Base-by-base conservation (phyloP, 2,797 vertebrate species). In the Siniperca scherzeri region DNA sequence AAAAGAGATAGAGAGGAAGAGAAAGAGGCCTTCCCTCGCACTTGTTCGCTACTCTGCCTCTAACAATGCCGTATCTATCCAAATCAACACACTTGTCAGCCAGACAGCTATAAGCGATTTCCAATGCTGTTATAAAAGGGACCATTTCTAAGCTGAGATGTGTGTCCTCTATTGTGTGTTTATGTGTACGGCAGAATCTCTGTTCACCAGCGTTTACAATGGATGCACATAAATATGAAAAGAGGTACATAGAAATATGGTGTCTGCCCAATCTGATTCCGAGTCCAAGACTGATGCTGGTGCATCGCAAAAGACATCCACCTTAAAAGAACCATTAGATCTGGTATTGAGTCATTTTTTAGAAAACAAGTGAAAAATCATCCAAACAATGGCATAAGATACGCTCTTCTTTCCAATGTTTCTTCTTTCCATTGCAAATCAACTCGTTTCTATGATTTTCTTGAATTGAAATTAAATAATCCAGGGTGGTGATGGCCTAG, bases 31-130 rank as follows among this genome's bases (percentile, higher is more conserved):
- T 94, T 95, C 91, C 91, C 87, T 93, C 89, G 84, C 92, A 86
- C 93, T 94, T 90, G 88, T 92, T 92, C 82, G 76, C 83, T 59
- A 86, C 90, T 91, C 86, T 82, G 83, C 77, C 84, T 89, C 88
- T 87, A 89, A 95, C 94, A 94, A 94, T 86, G 82, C 87, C 64
- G 33, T 94, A 95, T 95, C 93, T 92, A 83, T 85, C 85, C 85
- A 77, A 82, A 96, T 96, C 95, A 89, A 89, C 93, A 92, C 93
- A 93, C 89, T 92, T 93, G 94, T 95, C 93, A 95, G 90, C 88
- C 91, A 93, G 92, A 94, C 91, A 83, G 91, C 91, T 90, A 86
- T 84, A 85, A 93, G 93, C 88, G 79, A 93, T 94, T 95, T 91
- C 90, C 88, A 87, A 78, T 59, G 83, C 84, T 3, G 84, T 77